phyloP scores from a whole-genome alignment of 2,888 invertebrate species.

The Resseliella maxima region DNA sequence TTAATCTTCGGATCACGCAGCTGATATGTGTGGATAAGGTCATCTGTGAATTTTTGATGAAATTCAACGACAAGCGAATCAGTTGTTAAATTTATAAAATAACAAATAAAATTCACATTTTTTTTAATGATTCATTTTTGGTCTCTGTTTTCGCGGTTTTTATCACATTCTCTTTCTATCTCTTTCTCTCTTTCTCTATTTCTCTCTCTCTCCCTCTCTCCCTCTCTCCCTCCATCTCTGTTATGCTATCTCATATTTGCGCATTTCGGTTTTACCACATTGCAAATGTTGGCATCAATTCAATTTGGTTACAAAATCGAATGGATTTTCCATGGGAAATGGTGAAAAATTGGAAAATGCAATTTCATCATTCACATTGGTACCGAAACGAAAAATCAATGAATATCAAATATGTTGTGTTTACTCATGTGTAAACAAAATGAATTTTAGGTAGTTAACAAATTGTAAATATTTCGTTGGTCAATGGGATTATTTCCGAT shows the following conservation, averaged over 20 bases:
- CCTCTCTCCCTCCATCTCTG: too few relatives aligned
- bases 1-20: background rate
- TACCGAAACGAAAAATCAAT: background rate
- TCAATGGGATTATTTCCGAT: background rate
- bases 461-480: slow-evolving; percentile 3
- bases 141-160: too few relatives aligned
- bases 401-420: background rate
- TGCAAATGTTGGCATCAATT: background rate
- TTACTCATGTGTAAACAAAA: background rate
- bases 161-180: too few relatives aligned
- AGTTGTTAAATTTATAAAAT: background rate
- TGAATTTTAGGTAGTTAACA: background rate
- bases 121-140: too few relatives aligned
- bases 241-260: too few relatives aligned
- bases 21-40: background rate
- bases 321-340: background rate
- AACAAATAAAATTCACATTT: too few relatives aligned
- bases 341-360: background rate
- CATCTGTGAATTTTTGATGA: slow-evolving; percentile 26
- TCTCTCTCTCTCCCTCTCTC: background rate
- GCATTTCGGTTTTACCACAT: too few relatives aligned
- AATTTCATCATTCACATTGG: background rate
- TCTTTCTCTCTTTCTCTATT: too few relatives aligned
- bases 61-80: background rate
- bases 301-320: slow-evolving; percentile 8